Conservation (phyloP, 2,113 vertebrate genomes). For the Nyctereutes procyonoides region DNA sequence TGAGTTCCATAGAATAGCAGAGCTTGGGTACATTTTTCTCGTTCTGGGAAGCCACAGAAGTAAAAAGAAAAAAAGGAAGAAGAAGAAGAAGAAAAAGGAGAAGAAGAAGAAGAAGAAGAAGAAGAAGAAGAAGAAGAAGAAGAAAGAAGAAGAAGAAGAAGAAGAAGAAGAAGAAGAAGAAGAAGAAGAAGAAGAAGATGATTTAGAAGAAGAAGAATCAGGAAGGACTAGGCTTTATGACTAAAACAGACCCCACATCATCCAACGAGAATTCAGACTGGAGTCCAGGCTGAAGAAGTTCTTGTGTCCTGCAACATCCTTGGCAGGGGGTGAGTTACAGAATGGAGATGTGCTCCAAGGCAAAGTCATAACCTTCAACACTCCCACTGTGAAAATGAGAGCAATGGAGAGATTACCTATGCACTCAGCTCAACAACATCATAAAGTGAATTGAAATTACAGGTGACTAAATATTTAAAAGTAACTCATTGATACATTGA, state of each 20-base stretch:
- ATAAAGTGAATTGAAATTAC: neutral
- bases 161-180: fast-evolving
- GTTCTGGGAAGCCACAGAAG: neutral
- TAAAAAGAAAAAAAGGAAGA: neutral
- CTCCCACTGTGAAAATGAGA: neutral
- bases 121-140: neutral
- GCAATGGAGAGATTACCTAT: neutral
- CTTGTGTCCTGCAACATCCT: neutral
- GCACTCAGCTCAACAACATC: neutral
- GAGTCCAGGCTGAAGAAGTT: neutral
- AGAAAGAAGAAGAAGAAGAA: neutral
- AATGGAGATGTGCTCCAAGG: neutral
- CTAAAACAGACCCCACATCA: neutral
- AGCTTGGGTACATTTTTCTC: neutral
- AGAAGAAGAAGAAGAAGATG: fast-evolving
- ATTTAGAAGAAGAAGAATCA: neutral
- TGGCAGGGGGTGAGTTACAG: neutral
- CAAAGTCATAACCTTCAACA: neutral
- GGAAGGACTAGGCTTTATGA: neutral
- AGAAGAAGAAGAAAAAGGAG: neutral
- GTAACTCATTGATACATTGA: neutral
- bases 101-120: neutral
- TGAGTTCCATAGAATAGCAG: neutral
- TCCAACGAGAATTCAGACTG: neutral
- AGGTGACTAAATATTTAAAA: neutral